These are phyloP conservation scores for Rhabdomys pumilio DNA, from an alignment of 2,797 vertebrate species.

Conservation along the genomic window DNA sequence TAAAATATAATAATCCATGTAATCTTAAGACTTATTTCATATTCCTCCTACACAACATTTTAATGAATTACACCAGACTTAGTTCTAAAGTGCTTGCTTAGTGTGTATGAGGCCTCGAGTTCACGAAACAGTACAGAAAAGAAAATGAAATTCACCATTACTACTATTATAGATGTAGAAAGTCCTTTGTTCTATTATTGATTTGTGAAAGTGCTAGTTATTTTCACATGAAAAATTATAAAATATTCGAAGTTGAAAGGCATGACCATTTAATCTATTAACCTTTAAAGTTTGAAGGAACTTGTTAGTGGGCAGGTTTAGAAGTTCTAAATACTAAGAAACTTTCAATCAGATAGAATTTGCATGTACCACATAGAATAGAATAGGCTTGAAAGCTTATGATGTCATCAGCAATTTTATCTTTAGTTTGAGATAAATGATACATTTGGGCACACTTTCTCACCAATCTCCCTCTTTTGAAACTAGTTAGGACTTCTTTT, in stretches of 20 bases:
- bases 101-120: not conserved
- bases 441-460: conserved; percentile 50
- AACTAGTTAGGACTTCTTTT: not conserved
- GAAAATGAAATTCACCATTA: not conserved
- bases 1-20: conserved; percentile 39
- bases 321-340: conserved; percentile 63
- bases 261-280: not conserved
- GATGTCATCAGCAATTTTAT: conserved; percentile 33
- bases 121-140: not conserved
- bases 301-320: conserved; percentile 21
- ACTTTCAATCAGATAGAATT: conserved; percentile 63
- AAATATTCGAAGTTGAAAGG: conserved; percentile 53
- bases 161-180: conserved; percentile 49
- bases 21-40: conserved; percentile 45
- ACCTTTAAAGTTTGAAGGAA: conserved; percentile 51
- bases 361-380: not conserved
- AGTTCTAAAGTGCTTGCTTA: not conserved
- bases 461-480: conserved; percentile 36
- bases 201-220: conserved; percentile 55
- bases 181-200: not conserved
- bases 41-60: conserved; percentile 25
- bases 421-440: conserved; percentile 47
- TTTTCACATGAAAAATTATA: conserved; percentile 49
- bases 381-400: conserved; percentile 50
- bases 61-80: conserved; percentile 40